Conservation (phyloP, 2,797 vertebrate genomes). For the Thalassophryne amazonica region DNA sequence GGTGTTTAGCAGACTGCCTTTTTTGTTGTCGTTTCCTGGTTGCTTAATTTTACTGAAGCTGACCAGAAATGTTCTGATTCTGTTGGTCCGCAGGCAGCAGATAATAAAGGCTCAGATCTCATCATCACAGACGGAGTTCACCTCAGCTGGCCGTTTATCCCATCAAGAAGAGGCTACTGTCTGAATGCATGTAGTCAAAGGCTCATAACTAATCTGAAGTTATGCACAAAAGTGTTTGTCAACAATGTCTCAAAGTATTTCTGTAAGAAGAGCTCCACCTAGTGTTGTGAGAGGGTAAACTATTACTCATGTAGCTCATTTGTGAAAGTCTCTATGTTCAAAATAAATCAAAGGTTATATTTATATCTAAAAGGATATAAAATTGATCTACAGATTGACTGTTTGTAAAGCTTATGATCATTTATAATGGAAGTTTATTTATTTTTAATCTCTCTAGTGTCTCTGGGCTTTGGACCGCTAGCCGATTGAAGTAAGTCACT, state of each 20-base stretch:
- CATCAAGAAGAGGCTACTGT: background rate
- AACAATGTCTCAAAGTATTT: background rate
- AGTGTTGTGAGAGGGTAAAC: conserved; percentile 3
- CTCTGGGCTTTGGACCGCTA: no score
- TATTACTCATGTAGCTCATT: background rate
- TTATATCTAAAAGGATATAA: no score
- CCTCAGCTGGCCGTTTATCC: background rate
- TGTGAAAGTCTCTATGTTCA: no score
- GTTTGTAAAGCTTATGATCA: no score
- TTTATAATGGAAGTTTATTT: no score
- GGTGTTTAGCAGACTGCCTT: background rate
- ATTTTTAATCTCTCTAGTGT: no score
- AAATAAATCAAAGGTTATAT: no score
- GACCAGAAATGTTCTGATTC: background rate
- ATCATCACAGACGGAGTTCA: background rate
- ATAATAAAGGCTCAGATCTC: background rate
- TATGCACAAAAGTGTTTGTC: background rate
- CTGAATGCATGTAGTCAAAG: background rate
- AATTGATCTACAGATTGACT: no score
- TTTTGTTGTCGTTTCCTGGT: background rate
- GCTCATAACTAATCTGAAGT: background rate
- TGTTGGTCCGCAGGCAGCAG: background rate
- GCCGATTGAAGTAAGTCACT: no score
- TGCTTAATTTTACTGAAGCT: background rate
- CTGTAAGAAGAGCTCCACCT: conserved; percentile 25